Evolutionary conservation across 1,140 invertebrate species (phyloP).

Genomic region (Pseudomyrmex sp.): DNA sequence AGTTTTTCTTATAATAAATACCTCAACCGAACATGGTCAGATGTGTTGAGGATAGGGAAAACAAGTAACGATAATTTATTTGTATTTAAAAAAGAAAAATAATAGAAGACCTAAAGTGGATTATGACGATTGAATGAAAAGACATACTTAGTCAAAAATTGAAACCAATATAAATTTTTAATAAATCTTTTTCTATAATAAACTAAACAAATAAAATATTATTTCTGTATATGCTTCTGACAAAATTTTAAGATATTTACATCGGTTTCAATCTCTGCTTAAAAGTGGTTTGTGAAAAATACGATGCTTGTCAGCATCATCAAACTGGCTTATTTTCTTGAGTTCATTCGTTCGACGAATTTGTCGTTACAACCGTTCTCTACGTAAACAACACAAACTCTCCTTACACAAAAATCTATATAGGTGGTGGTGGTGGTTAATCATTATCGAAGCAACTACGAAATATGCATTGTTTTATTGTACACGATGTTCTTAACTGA

Average conservation of each 20-base stretch:
- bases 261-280: conserved; percentile 16
- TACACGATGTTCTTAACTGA: neutral
- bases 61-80: conserved; percentile 36
- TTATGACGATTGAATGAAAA: conserved; percentile 15
- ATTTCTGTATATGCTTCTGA: neutral
- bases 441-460: conserved; percentile 53
- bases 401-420: conserved; percentile 63
- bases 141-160: conserved; percentile 11
- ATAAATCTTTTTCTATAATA: neutral
- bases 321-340: conserved; percentile 24
- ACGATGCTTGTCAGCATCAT: neutral
- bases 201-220: too few relatives aligned
- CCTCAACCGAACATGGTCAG: conserved; percentile 35
- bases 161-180: conserved; percentile 13
- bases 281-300: too few relatives aligned
- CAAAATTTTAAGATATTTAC: conserved; percentile 17
- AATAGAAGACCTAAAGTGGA: conserved; percentile 44
- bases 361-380: conserved; percentile 46
- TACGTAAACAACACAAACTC: conserved; percentile 57
- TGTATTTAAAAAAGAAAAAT: conserved; percentile 31
- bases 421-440: neutral
- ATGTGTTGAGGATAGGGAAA: conserved; percentile 1
- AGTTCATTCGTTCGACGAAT: conserved; percentile 22
- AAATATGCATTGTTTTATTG: neutral
- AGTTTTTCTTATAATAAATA: conserved; percentile 50